Conservation (phyloP, 2,113 vertebrate genomes). For the Puffinus mauretanicus region DNA sequence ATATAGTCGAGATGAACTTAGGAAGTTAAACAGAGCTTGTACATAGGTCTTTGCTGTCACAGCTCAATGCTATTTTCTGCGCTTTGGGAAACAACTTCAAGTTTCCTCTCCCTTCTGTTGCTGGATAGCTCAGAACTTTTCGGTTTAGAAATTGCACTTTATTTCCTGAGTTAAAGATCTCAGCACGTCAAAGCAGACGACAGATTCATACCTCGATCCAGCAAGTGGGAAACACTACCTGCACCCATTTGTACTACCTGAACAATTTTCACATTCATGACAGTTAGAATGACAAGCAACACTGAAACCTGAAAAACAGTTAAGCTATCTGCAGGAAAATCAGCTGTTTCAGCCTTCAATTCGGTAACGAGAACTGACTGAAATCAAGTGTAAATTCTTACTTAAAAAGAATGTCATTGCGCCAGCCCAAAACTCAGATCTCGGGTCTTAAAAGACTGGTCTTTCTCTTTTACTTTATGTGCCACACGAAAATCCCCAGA, state of each 20-base stretch:
- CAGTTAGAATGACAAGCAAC: slow-evolving; percentile 12
- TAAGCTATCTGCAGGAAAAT: not conserved
- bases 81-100: not conserved
- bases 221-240: slow-evolving; percentile 18
- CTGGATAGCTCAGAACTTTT: not conserved
- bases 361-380: not conserved
- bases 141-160: not conserved
- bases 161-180: not conserved
- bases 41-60: slow-evolving; percentile 14
- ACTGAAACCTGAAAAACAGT: not conserved
- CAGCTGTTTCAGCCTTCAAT: not conserved
- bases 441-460: not conserved
- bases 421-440: not conserved
- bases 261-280: not conserved
- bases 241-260: not conserved
- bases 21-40: not conserved
- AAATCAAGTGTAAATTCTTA: not conserved
- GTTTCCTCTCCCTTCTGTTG: not conserved
- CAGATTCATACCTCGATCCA: not conserved
- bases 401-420: not conserved
- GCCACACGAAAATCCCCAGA: not conserved
- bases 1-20: not conserved
- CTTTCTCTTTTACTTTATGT: not conserved
- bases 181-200: not conserved
- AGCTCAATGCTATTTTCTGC: not conserved